Percentiles rank a stretch among this genome's conserved stretches.
Conservation (phyloP, 2,797 vertebrate species). For the Echiichthys vipera region DNA sequence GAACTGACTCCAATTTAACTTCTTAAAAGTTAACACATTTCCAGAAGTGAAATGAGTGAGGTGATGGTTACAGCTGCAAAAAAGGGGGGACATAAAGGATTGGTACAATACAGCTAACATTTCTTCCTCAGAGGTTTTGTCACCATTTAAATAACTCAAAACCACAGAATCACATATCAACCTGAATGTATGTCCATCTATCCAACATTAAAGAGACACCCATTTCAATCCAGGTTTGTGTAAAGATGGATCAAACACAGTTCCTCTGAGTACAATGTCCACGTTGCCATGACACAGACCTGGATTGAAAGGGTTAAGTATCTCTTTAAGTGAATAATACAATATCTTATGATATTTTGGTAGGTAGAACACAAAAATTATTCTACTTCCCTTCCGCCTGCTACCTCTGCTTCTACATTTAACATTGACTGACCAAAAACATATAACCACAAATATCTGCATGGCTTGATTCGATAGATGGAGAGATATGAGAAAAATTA, state of each 20-base stretch:
- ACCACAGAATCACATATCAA: conserved; percentile 8
- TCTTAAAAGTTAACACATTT: neutral
- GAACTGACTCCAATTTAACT: conserved; percentile 7
- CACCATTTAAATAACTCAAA: conserved; percentile 13
- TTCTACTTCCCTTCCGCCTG: neutral
- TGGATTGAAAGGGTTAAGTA: too few species aligned
- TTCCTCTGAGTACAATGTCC: too few species aligned
- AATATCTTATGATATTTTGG: neutral
- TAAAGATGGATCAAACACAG: too few species aligned
- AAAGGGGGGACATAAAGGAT: neutral
- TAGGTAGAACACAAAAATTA: neutral
- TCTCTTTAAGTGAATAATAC: neutral
- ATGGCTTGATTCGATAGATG: neutral
- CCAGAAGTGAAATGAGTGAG: neutral
- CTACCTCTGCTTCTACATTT: neutral
- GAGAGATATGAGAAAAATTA: neutral
- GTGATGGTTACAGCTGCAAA: neutral
- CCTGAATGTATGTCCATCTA: neutral
- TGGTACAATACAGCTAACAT: neutral
- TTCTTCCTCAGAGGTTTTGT: conserved; percentile 10
- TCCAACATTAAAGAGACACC: too few species aligned
- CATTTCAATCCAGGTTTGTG: too few species aligned
- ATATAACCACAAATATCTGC: conserved; percentile 5
- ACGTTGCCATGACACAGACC: too few species aligned
- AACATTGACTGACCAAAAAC: neutral